Conservation (phyloP, 2,797 vertebrate species). For the Galago senegalensis region DNA sequence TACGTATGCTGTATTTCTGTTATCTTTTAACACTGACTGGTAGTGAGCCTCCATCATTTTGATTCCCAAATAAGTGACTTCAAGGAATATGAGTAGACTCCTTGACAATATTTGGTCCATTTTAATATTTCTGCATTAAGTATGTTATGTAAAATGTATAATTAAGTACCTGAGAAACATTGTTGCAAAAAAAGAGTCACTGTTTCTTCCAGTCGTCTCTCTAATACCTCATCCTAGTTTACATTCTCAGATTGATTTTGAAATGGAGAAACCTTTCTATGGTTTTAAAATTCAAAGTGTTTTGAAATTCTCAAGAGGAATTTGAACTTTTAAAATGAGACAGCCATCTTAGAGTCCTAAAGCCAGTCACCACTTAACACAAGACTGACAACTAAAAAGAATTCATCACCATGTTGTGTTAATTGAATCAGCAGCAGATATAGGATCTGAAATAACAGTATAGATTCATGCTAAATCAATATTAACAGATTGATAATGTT, state of each 20-base stretch:
- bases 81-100: conserved; percentile 54
- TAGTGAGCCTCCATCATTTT: not conserved
- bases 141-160: conserved; percentile 52
- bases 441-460: conserved; percentile 67
- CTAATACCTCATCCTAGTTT: conserved; percentile 35
- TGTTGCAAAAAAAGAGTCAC: conserved; percentile 42
- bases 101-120: conserved; percentile 39
- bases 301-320: conserved; percentile 28
- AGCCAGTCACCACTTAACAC: conserved; percentile 63
- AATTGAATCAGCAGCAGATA: conserved; percentile 68
- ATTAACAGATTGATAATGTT: conserved; percentile 80
- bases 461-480: conserved; percentile 75
- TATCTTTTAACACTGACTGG: conserved; percentile 6
- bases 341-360: conserved; percentile 55
- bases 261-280: not conserved
- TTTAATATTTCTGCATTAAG: not conserved
- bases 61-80: conserved; percentile 55
- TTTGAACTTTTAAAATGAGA: conserved; percentile 52
- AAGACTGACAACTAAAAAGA: conserved; percentile 79
- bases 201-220: conserved; percentile 46
- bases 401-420: conserved; percentile 34
- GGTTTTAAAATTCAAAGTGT: conserved; percentile 71
- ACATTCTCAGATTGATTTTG: conserved; percentile 30
- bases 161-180: conserved; percentile 29
- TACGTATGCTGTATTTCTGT: not conserved